Conservation (phyloP, 2,797 vertebrate species). For the Hafferia zeledoni region DNA sequence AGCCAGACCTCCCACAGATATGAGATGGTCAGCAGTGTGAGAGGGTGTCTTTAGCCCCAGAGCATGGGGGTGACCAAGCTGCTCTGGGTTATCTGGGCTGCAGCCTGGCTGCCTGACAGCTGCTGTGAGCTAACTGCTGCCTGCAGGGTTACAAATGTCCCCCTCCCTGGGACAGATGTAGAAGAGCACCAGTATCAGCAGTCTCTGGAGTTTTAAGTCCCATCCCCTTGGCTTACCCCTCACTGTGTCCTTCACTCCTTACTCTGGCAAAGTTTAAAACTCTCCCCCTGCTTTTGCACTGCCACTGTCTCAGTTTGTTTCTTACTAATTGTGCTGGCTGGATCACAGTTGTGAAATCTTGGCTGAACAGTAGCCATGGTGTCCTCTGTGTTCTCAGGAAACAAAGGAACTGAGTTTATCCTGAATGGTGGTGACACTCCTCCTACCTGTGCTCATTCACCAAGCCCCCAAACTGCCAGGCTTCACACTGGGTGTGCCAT, state of each 20-base stretch:
- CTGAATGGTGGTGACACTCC: neutral
- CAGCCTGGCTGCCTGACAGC: neutral
- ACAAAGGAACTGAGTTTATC: neutral
- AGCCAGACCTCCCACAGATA: neutral
- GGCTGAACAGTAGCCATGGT: neutral
- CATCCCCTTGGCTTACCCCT: neutral
- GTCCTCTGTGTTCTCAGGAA: neutral
- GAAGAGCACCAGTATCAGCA: neutral
- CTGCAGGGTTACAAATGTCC: neutral
- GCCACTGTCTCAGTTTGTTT: neutral
- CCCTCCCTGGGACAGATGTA: neutral
- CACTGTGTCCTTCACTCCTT: neutral
- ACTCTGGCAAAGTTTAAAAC: neutral
- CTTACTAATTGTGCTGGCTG: neutral
- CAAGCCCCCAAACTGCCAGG: neutral
- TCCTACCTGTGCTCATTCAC: accelerated
- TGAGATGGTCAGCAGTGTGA: neutral
- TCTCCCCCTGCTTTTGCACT: neutral
- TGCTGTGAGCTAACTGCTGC: neutral
- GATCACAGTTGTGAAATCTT: neutral
- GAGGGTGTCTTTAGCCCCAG: neutral
- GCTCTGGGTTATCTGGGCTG: neutral
- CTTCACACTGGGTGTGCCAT: neutral
- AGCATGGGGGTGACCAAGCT: neutral
- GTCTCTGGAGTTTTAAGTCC: neutral